Evolutionary conservation across 2,888 invertebrate species (phyloP).

Genomic region (Liodrosophila aerea): DNA sequence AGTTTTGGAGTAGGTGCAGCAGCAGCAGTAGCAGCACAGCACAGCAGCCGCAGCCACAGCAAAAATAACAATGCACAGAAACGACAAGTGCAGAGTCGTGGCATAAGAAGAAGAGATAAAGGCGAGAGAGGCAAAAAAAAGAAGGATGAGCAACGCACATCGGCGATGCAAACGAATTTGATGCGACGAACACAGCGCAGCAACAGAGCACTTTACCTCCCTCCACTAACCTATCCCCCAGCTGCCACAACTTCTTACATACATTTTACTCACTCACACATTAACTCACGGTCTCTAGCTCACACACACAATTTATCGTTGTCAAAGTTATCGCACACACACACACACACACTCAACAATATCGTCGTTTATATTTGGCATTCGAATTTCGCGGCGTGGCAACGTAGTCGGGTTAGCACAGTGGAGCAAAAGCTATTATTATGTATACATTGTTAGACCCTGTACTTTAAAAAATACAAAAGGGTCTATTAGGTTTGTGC

Average conservation of each 20-base stretch:
- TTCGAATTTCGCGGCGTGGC: slow-evolving; percentile 26
- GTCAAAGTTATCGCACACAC: slow-evolving; percentile 61
- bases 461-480: too few species aligned
- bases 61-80: slow-evolving; percentile 6
- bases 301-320: slow-evolving; percentile 58
- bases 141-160: slow-evolving; percentile 19
- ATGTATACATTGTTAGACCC: too few species aligned
- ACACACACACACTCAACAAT: slow-evolving; percentile 20
- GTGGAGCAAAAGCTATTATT: slow-evolving; percentile 12
- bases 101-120: neutral
- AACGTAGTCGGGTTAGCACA: slow-evolving; percentile 14
- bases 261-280: neutral
- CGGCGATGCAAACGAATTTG: slow-evolving; percentile 55
- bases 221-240: neutral
- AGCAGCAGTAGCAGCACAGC: slow-evolving; percentile 8
- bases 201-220: slow-evolving; percentile 21
- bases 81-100: slow-evolving; percentile 52
- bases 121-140: slow-evolving; percentile 1
- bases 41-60: slow-evolving; percentile 1
- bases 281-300: slow-evolving; percentile 4
- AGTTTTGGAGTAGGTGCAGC: slow-evolving; percentile 35
- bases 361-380: slow-evolving; percentile 35
- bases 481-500: too few species aligned
- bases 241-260: too few species aligned
- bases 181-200: slow-evolving; percentile 36